Percentiles rank a stretch among this genome's conserved stretches.
Evolutionary conservation across 23 tunicate species (phyloP).

Genomic region (Corella eumyota): DNA sequence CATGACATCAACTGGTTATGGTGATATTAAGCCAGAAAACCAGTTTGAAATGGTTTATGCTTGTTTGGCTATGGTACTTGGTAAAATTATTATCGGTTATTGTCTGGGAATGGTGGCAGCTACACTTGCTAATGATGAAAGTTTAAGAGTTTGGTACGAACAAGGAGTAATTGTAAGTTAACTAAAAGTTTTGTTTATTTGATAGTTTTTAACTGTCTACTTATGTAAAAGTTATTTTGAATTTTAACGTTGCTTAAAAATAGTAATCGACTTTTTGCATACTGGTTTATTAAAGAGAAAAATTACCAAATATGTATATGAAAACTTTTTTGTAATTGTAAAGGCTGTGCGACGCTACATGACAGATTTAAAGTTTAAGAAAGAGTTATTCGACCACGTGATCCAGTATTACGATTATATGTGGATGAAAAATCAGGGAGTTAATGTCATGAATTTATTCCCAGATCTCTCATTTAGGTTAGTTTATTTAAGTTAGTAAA

Average conservation of each 20-base stretch:
- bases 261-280: no score
- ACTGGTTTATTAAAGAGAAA: no score
- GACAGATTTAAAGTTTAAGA: conserved; percentile 57
- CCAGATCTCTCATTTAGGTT: conserved; percentile 88
- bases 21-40: conserved; percentile 75
- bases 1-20: conserved; percentile 89
- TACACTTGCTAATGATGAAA: conserved; percentile 82
- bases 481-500: background rate
- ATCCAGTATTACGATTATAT: conserved; percentile 77
- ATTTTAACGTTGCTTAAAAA: no score
- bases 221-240: no score
- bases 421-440: conserved; percentile 87
- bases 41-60: conserved; percentile 58
- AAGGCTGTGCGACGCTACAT: conserved; percentile 77
- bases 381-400: conserved; percentile 41
- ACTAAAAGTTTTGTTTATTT: background rate
- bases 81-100: conserved; percentile 76
- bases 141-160: conserved; percentile 73
- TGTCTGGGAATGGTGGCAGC: conserved; percentile 87
- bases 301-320: no score
- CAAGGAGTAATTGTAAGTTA: conserved; percentile 64
- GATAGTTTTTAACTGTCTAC: background rate
- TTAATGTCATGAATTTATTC: conserved; percentile 57
- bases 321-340: no score
- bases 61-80: conserved; percentile 65